A percentile compares a stretch with the other conserved stretches of the same genome.
These are phyloP conservation scores for Xiphophorus couchianus DNA, from an alignment of 2,113 vertebrate species.

Conservation along the genomic window DNA sequence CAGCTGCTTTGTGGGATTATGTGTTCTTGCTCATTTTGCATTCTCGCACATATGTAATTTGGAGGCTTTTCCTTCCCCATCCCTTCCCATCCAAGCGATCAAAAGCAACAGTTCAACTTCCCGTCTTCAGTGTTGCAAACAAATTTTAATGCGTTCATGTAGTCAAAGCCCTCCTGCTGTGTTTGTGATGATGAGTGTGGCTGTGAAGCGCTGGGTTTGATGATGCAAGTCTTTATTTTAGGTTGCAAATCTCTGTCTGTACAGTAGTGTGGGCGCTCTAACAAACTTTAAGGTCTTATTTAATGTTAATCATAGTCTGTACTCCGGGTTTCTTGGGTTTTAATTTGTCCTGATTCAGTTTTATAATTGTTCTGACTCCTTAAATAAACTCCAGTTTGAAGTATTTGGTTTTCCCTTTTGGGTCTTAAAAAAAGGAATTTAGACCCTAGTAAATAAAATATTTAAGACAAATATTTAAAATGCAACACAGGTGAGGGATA, in stretches of 20 bases:
- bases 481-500: not conserved
- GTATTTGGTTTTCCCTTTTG: not conserved
- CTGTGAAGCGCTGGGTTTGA: not conserved
- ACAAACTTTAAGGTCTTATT: not conserved
- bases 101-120: not conserved
- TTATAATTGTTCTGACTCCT: not conserved
- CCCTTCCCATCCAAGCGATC: not conserved
- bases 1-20: slow-evolving; percentile 18
- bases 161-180: not conserved
- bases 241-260: not conserved
- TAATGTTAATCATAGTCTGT: not conserved
- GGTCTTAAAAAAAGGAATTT: not conserved
- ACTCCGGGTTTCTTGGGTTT: not conserved
- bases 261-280: too few species aligned
- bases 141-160: not conserved
- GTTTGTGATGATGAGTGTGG: not conserved
- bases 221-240: not conserved
- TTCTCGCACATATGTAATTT: not conserved
- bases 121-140: not conserved
- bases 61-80: not conserved
- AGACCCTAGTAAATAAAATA: not conserved
- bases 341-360: not conserved
- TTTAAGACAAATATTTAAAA: not conserved
- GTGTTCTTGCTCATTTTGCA: slow-evolving; percentile 2
- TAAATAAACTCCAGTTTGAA: not conserved